phyloP scores from a whole-genome alignment of 2,888 invertebrate genomes.

The Mechanitis mazaeus region DNA sequence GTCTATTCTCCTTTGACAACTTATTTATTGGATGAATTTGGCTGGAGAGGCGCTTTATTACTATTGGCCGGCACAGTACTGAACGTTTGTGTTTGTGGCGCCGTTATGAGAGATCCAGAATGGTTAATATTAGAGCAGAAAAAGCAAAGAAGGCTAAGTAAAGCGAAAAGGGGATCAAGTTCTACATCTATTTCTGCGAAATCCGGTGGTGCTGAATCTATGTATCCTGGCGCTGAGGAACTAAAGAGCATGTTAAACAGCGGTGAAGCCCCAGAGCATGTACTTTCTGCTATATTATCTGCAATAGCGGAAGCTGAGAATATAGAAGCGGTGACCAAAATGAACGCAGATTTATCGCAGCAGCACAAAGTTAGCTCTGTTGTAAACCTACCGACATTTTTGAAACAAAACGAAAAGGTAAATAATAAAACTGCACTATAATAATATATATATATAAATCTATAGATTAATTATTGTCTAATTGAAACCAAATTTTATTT shows the following conservation, averaged over 20 bases:
- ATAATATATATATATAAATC: no score
- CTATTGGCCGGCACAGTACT: slow-evolving; percentile 89
- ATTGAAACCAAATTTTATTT: slow-evolving; percentile 18
- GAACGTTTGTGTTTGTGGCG: slow-evolving; percentile 90
- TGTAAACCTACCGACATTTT: slow-evolving; percentile 87
- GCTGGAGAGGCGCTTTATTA: slow-evolving; percentile 88
- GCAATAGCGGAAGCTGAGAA: slow-evolving; percentile 74
- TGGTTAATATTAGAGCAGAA: slow-evolving; percentile 84
- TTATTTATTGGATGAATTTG: slow-evolving; percentile 83
- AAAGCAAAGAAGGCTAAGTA: slow-evolving; percentile 70
- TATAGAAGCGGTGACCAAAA: slow-evolving; percentile 63
- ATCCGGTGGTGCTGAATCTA: slow-evolving; percentile 70
- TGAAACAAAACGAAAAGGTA: slow-evolving; percentile 84
- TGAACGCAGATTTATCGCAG: slow-evolving; percentile 62
- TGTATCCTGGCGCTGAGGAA: slow-evolving; percentile 80
- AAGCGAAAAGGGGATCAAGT: slow-evolving; percentile 73
- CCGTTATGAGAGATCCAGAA: slow-evolving; percentile 91
- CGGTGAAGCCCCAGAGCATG: slow-evolving; percentile 81
- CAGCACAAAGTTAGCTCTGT: slow-evolving; percentile 79
- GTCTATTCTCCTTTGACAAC: slow-evolving; percentile 90
- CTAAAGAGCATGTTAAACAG: slow-evolving; percentile 82
- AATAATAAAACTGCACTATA: slow-evolving; percentile 9
- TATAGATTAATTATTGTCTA: no score
- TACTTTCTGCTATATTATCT: slow-evolving; percentile 78
- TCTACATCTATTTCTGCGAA: slow-evolving; percentile 70